Base-by-base conservation (phyloP, 2,113 vertebrate genomes). In the Vimba vimba region DNA sequence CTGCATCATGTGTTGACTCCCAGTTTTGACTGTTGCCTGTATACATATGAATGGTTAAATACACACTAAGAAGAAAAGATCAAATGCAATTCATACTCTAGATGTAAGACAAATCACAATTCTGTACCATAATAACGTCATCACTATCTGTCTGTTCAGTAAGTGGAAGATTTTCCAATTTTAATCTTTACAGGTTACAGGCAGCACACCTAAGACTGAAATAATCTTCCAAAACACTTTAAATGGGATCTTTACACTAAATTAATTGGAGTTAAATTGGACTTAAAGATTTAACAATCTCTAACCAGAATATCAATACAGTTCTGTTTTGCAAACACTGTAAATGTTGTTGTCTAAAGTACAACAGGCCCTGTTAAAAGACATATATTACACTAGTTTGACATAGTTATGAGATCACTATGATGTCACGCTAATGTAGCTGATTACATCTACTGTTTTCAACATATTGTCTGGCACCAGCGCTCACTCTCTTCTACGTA, bases 401-500 rank as follows among this genome's bases (percentile, higher is more conserved):
- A 62, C 33, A 62, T 10, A 62, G 33, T 62, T 17, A 43, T 79
- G 33, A 59, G 57, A 23, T 43, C 21, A 15, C 12, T 62, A 62
- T 79, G 78, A 79, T 62, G 77, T 62, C 13, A 43, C 1, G 12
- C 55, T 62, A 57, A 43, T 71, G 68, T 13, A 11, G 5, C 23
- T 62, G 60, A 25, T n/a, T 4, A 13, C 71, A 57, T 45, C 52
- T 43, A n/a, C 13, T 76, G 73, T 55, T 52, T 76, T 47, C 71
- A 25, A n/a, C 76, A 39, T 79, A 25, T 62, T 79, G 57, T 79
- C 30, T 79, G 21, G 50, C 76, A 30, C 74, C 75, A 79, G 23
- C 4, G 23, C 6, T 79, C 36, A 45, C 57, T 62, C 23, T 19
- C 11, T 23, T 59, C 9, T 25, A 23, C 3, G 36, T 60, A 62